Evolutionary conservation across 30 jellyfish, hydroid and myxozoan genomes (phyloP).

Genomic region (Aurelia sp.): DNA sequence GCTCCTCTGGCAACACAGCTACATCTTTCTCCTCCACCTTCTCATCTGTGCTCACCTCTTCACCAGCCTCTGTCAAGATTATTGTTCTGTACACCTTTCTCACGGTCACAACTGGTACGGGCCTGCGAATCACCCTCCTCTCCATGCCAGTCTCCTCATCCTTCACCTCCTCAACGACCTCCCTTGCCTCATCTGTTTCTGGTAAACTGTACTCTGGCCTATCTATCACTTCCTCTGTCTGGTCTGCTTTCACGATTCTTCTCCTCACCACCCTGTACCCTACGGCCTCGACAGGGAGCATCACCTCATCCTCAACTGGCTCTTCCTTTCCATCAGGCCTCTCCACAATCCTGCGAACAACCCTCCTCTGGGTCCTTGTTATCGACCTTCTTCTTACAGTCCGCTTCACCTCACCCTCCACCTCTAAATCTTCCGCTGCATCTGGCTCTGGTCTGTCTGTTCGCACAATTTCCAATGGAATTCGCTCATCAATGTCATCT

Average conservation of each 20-base stretch:
- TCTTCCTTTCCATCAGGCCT: constrained; percentile 36
- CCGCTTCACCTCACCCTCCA: constrained; percentile 73
- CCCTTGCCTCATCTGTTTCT: constrained; percentile 51
- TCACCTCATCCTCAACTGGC: constrained; percentile 52
- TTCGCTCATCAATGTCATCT: constrained; percentile 44
- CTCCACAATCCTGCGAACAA: constrained; percentile 72
- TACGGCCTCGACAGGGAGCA: constrained; percentile 52
- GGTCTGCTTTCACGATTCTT: constrained; percentile 57
- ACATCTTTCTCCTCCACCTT: constrained; percentile 49
- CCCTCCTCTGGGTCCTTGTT: constrained; percentile 72
- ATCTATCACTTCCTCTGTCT: constrained; percentile 30
- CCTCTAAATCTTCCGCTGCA: constrained; percentile 52
- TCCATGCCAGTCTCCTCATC: constrained; percentile 51
- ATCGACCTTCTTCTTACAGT: constrained; percentile 75
- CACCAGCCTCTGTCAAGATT: constrained; percentile 52
- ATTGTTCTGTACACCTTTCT: constrained; percentile 83
- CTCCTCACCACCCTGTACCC: constrained; percentile 53
- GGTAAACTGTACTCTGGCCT: constrained; percentile 77
- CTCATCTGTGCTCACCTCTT: constrained; percentile 46
- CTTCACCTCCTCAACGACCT: constrained; percentile 54
- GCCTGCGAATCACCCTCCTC: constrained; percentile 78
- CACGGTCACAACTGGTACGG: constrained; percentile 87
- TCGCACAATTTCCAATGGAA: constrained; percentile 68
- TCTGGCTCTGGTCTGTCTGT: constrained; percentile 82
- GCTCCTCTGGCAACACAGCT: constrained; percentile 7